phyloP scores from a whole-genome alignment of 2,888 invertebrate species.

The Corythucha ciliata region DNA sequence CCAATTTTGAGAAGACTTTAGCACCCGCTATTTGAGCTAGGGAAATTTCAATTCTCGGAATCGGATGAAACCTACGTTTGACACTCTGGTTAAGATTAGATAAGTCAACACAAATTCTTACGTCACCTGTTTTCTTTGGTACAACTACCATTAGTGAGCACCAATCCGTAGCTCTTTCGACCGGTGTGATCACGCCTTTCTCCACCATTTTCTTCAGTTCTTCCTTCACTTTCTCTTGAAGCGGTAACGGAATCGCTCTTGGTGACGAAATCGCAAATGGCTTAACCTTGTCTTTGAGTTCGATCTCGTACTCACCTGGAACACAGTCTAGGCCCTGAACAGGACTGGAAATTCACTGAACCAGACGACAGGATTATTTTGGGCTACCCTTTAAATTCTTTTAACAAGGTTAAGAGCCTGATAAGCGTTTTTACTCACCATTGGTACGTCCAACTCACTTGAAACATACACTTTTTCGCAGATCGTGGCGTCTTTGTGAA shows the following conservation, averaged over 20 bases:
- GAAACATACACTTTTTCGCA: not conserved
- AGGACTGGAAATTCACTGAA: not conserved
- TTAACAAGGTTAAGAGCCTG: constrained; percentile 1
- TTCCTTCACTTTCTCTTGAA: constrained; percentile 16
- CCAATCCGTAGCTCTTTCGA: constrained; percentile 1
- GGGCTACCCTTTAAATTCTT: not conserved
- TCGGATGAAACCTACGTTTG: constrained; percentile 17
- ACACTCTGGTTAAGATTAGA: constrained; percentile 18
- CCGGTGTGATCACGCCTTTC: constrained; percentile 3
- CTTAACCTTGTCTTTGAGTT: not conserved
- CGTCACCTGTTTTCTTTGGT: not conserved
- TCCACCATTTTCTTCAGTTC: constrained; percentile 1
- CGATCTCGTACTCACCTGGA: not conserved
- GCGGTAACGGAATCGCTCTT: constrained; percentile 11
- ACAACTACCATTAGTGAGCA: constrained; percentile 4
- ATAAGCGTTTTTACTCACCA: constrained; percentile 3
- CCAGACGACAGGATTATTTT: not conserved
- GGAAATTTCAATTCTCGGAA: constrained; percentile 13
- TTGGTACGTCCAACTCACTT: constrained; percentile 1
- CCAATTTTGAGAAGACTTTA: constrained; percentile 35
- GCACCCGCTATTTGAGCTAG: constrained; percentile 15
- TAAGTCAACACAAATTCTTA: constrained; percentile 19
- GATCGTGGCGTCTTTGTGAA: not conserved
- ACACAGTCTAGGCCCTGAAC: not conserved
- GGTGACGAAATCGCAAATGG: constrained; percentile 5